phyloP scores from a whole-genome alignment of 1,140 invertebrate genomes.

The Lamellibrachia luymesi region DNA sequence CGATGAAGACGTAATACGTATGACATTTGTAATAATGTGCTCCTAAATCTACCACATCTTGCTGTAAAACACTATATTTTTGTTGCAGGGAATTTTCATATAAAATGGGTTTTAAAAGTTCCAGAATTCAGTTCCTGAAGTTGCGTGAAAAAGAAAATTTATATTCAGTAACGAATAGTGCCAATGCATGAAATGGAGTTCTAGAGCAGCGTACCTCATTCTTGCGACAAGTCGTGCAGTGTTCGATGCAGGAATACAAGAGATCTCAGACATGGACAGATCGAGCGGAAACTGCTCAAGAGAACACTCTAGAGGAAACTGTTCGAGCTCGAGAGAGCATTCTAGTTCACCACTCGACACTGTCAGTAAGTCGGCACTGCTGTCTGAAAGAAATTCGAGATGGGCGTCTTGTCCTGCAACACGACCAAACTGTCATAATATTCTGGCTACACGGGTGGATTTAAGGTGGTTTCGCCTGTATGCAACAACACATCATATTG shows the following conservation, averaged over 20 bases:
- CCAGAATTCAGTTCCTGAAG: too few relatives aligned
- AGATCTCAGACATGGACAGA: neutral
- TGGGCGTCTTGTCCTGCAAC: neutral
- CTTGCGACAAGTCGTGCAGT: conserved; percentile 11
- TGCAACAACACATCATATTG: too few relatives aligned
- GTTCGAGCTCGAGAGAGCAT: neutral
- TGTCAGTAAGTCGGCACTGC: neutral
- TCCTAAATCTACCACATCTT: too few relatives aligned
- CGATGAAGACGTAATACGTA: too few relatives aligned
- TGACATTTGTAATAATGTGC: too few relatives aligned
- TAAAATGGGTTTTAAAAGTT: too few relatives aligned
- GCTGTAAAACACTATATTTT: too few relatives aligned
- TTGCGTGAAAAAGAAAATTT: too few relatives aligned
- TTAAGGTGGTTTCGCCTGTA: too few relatives aligned
- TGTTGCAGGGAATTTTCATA: too few relatives aligned
- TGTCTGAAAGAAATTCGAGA: neutral
- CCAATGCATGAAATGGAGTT: neutral
- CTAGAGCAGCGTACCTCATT: neutral
- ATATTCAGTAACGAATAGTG: too few relatives aligned
- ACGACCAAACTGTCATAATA: neutral
- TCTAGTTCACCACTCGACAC: neutral
- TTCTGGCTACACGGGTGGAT: too few relatives aligned
- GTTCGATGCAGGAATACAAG: conserved; percentile 6
- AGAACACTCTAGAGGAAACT: neutral
- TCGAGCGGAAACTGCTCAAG: conserved; percentile 16